Conservation (phyloP, 1,140 invertebrate species). For the Glossosoma conforme region DNA sequence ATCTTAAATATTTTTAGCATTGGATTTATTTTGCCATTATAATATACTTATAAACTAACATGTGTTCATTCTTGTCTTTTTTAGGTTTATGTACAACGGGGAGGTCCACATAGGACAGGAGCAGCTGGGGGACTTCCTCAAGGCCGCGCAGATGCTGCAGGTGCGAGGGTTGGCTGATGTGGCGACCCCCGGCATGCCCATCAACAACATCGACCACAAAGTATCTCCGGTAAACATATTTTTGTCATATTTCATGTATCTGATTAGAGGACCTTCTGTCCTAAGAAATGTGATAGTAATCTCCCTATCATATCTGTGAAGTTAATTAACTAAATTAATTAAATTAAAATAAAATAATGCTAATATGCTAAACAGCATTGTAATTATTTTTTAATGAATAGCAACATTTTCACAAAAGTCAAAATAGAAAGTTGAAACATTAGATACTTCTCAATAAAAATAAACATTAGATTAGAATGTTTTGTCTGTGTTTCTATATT, state of each 20-base stretch:
- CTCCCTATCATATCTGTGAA: too few relatives aligned
- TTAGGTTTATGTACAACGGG: constrained; percentile 89
- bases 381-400: too few relatives aligned
- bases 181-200: constrained; percentile 54
- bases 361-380: too few relatives aligned
- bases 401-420: too few relatives aligned
- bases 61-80: constrained; percentile 18
- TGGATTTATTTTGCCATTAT: background rate
- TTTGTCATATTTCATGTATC: background rate
- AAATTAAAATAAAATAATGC: too few relatives aligned
- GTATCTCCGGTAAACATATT: constrained; percentile 43
- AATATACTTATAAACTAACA: constrained; percentile 1
- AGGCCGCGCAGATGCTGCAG: constrained; percentile 86
- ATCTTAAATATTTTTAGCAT: background rate
- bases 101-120: constrained; percentile 90
- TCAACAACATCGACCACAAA: constrained; percentile 47
- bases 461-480: too few relatives aligned
- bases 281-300: too few relatives aligned
- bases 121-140: constrained; percentile 80
- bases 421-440: too few relatives aligned
- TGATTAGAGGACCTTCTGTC: too few relatives aligned
- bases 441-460: too few relatives aligned
- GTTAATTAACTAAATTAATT: too few relatives aligned
- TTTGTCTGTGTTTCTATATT: too few relatives aligned
- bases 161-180: constrained; percentile 86